Evolutionary conservation across 1,140 invertebrate species (phyloP).

Genomic region (Dolichoris vasculosae): DNA sequence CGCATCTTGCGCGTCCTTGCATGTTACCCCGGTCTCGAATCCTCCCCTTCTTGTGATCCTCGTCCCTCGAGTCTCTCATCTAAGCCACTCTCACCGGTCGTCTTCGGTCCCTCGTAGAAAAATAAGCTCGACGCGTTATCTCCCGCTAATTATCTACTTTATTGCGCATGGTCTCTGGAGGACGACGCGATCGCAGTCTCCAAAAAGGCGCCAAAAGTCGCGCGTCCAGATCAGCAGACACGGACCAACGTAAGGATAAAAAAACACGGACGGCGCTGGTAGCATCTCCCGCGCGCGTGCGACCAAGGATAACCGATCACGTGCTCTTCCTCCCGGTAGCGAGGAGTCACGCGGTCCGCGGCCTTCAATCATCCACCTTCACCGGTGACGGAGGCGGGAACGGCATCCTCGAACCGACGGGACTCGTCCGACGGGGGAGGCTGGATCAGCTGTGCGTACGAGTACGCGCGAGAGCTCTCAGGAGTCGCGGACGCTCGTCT

Average conservation of each 20-base stretch:
- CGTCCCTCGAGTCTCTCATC: background rate
- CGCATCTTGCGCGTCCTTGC: constrained; percentile 47
- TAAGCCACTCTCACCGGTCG: background rate
- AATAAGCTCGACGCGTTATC: background rate
- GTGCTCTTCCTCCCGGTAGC: background rate
- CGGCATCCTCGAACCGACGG: background rate
- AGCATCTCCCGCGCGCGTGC: background rate
- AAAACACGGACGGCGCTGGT: background rate
- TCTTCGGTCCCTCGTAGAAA: background rate
- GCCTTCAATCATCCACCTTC: background rate
- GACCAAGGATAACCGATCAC: background rate
- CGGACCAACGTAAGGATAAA: background rate
- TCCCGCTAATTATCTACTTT: too few relatives aligned
- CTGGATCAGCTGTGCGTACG: background rate
- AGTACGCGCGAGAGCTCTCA: background rate
- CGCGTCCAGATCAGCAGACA: background rate
- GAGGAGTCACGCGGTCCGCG: background rate
- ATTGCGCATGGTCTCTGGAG: background rate
- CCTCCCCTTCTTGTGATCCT: too few relatives aligned
- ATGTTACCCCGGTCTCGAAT: background rate
- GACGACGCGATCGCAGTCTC: background rate
- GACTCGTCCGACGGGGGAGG: background rate
- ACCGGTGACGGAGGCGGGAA: too few relatives aligned
- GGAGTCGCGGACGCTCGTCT: constrained; percentile 14
- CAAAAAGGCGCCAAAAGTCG: background rate